Evolutionary conservation across 2,797 vertebrate species (phyloP).

Genomic region (Sebastiscus albofasciatus): DNA sequence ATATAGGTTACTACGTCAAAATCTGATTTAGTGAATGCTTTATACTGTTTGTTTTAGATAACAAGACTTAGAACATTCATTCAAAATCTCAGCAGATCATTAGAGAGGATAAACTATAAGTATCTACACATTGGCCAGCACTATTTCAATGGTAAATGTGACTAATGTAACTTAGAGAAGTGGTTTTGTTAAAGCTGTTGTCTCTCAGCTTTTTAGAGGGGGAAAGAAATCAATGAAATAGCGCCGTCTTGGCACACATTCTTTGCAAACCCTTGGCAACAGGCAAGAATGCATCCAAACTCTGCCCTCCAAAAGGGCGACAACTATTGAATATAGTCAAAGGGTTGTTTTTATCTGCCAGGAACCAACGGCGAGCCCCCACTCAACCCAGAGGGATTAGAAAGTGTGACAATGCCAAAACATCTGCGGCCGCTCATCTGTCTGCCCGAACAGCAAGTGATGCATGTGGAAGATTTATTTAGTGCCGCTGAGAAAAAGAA

Average conservation of each 20-base stretch:
- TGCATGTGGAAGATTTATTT: constrained; percentile 30
- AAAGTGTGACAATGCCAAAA: constrained; percentile 57
- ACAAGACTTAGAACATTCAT: background rate
- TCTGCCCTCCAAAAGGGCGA: constrained; percentile 48
- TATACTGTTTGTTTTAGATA: background rate
- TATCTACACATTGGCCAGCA: background rate
- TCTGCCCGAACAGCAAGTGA: constrained; percentile 32
- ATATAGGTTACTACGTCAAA: background rate
- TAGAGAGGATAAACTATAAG: background rate
- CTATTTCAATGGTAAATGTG: background rate
- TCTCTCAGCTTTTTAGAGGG: constrained; percentile 13
- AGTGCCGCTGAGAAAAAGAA: constrained; percentile 15
- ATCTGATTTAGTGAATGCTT: background rate
- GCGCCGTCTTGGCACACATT: constrained; percentile 48
- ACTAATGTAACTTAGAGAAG: constrained; percentile 15
- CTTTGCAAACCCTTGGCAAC: constrained; percentile 67
- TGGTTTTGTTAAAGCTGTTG: constrained; percentile 18
- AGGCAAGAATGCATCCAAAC: constrained; percentile 61
- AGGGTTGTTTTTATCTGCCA: constrained; percentile 68
- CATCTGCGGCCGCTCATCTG: constrained; percentile 56
- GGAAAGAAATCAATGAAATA: constrained; percentile 54
- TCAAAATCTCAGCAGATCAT: background rate
- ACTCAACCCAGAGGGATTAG: constrained; percentile 51
- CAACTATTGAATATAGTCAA: constrained; percentile 66
- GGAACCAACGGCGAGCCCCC: constrained; percentile 49